Evolutionary conservation across 2,113 vertebrate genomes (phyloP).

Genomic region (Paracanthobrama guichenoti): DNA sequence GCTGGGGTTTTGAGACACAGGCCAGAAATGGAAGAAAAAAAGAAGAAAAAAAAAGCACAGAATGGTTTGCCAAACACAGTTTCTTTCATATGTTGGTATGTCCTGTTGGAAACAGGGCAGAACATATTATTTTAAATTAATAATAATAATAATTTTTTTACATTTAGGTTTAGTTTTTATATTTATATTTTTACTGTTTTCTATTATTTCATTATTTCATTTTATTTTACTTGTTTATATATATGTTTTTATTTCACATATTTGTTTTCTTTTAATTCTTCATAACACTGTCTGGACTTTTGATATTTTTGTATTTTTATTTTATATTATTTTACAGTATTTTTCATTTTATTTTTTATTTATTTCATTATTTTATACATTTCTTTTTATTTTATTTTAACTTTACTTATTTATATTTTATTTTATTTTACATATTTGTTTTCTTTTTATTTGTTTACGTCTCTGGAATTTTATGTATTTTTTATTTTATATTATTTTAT

Average conservation of each 20-base stretch:
- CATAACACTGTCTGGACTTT: neutral
- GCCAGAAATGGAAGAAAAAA: neutral
- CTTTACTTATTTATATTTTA: too few species aligned
- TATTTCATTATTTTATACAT: too few species aligned
- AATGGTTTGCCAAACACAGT: neutral
- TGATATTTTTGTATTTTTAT: too few species aligned
- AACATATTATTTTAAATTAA: neutral
- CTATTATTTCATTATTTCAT: neutral
- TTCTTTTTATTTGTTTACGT: too few species aligned
- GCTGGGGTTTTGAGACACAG: neutral
- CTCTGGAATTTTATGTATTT: too few species aligned
- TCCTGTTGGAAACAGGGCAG: neutral
- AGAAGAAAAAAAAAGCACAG: too few species aligned
- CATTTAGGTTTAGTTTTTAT: neutral
- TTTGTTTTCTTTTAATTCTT: neutral
- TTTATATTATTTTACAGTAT: too few species aligned
- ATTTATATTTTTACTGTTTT: neutral
- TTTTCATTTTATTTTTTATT: too few species aligned
- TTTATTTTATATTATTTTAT: too few species aligned
- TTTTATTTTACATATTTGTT: too few species aligned
- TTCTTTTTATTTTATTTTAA: too few species aligned
- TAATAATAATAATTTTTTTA: too few species aligned
- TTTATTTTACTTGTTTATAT: neutral
- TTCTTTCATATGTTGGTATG: neutral
- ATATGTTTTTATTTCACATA: neutral